Conservation (phyloP, 2,113 vertebrate genomes). For the Australoheros scitulus region DNA sequence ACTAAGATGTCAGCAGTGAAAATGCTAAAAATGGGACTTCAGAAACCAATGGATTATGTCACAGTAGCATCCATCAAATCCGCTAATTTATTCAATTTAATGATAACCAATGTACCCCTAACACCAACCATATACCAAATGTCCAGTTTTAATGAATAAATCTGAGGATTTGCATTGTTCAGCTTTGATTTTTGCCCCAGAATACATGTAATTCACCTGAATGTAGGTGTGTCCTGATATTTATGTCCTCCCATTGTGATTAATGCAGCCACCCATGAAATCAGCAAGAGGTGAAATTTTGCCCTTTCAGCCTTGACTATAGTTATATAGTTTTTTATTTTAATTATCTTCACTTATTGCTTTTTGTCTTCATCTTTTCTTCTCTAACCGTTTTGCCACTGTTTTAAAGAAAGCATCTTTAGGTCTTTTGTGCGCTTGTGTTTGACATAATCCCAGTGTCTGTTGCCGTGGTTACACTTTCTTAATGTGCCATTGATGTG, state of each 20-base stretch:
- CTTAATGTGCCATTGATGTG: slow-evolving; percentile 73
- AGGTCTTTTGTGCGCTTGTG: slow-evolving; percentile 49
- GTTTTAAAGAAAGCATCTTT: slow-evolving; percentile 58
- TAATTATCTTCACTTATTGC: neutral
- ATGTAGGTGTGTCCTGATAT: neutral
- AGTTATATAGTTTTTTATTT: neutral
- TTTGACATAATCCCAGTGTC: slow-evolving; percentile 68
- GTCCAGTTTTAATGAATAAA: neutral
- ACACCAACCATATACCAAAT: neutral
- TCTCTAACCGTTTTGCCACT: neutral
- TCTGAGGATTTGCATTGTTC: neutral
- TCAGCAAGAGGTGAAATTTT: neutral
- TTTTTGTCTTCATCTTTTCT: neutral
- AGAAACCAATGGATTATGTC: neutral
- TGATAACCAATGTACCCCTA: too few species aligned
- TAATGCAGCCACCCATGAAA: neutral
- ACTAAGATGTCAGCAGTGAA: neutral
- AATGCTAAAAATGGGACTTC: neutral
- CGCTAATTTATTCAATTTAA: neutral
- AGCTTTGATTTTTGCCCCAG: neutral
- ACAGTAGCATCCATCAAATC: neutral
- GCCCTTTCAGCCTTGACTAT: neutral
- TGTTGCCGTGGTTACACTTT: slow-evolving; percentile 75
- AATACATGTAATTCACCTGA: neutral
- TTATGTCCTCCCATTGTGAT: neutral